Base-by-base conservation (phyloP, 2,888 invertebrate genomes). In the Rhagophthalmus giganteus region DNA sequence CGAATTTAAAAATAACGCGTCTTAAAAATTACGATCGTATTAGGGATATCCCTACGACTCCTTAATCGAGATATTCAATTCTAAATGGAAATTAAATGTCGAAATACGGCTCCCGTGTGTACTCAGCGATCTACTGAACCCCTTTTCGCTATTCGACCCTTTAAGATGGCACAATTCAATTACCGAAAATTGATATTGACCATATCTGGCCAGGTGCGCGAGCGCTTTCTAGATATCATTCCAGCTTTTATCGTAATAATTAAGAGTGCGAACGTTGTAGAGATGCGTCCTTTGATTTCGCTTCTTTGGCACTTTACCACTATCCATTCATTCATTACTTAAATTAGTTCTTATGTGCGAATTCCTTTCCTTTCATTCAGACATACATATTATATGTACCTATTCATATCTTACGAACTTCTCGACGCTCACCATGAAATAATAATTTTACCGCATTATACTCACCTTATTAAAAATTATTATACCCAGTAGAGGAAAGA, bases 161-260 rank as follows among this genome's bases (percentile, higher is more conserved):
- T 55, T 56, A 60, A 62, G 60, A 61, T 57, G 57, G 54, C 54
- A 58, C 51, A 65, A 67, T 65, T 66, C 62, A 66, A 65, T 67
- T 67, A 66, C 53, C 40, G 40, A 54, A 65, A 68, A 67, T 65
- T 64, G 64, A 67, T 65, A 64, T 67, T 68, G 68, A 66, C 68
- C 68, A 65, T 64, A 64, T 63, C 63, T 58, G 50, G 34, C 46
- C 61, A 64, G 60, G 61, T 62, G 61, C 54, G 51, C 57, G 46
- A 54, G 53, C 48, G 47, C 45, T 38, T 47, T 45, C 27, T 44
- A 40, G 37, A 50, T 45, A 35, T 35, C 45, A 35, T 27, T 46
- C 42, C 39, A 46, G 58, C 56, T 60, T 60, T 59, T 59, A 57
- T 46, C 31, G 39, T 50, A 41, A 52, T 55, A 58, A 60, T 60